Evolutionary conservation across 2,888 invertebrate species (phyloP), one percentile per base, ranked within the genome.

Genomic region (Nyleta sp.): DNA sequence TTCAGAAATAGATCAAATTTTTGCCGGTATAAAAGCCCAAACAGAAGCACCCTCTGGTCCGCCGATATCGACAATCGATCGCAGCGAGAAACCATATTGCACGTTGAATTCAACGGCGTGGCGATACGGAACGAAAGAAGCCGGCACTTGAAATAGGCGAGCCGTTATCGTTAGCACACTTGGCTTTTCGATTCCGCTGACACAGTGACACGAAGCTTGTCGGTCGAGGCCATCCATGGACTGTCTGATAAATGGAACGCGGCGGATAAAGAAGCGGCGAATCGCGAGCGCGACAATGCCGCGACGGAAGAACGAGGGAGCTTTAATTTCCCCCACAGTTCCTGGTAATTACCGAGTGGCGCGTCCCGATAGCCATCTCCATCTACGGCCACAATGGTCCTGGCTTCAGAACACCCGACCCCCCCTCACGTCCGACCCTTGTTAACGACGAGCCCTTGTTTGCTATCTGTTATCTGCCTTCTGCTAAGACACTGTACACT

Each of bases 281-380:
- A 85, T 84, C 84, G 82, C 87, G 83, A 74, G 42, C 48, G 75
- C 74, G 81, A 87, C 87, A 86, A 86, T 85, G 82, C 85, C 82
- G 80, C 82, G 84, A 84, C 87, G 89, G 89, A 89, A 89, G 87
- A 87, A 83, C 86, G 85, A 85, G 86, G 86, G 87, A 89, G 89
- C 89, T 89, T 90, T 89, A 89, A 90, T 90, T 90, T 89, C 88
- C 89, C 88, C 85, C 84, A 84, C 84, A 87, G 88, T 88, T 88
- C 87, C 88, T 89, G 87, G 87, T 89, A 89, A 90, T 89, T 90
- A 89, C 87, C 85, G 85, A 86, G 86, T 87, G 83, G 84, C 85
- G 85, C 84, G 83, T 81, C 76, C 84, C 86, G 89, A 89, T 89
- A 88, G 84, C 84, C 87, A 89, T 88, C 89, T 86, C 28, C 28